Evolutionary conservation across 2,113 vertebrate genomes (phyloP).

Genomic region (Herpailurus yagouaroundi): DNA sequence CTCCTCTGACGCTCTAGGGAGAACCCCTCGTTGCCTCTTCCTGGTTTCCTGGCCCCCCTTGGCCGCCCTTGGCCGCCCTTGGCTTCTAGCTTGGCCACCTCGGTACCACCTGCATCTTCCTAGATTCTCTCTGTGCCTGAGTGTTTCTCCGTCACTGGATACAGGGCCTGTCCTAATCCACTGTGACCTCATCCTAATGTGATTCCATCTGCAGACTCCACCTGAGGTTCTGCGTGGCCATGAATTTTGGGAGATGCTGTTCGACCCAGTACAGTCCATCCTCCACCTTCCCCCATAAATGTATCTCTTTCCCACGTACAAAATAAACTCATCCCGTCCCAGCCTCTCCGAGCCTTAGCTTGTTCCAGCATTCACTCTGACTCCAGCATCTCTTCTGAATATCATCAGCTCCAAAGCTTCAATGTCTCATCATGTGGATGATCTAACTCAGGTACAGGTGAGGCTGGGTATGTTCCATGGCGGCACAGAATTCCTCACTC

Average conservation of each 20-base stretch:
- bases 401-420: neutral
- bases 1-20: neutral
- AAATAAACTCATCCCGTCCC: neutral
- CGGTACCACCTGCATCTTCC: neutral
- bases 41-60: neutral
- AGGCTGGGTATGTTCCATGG: neutral
- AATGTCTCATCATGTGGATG: neutral
- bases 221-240: neutral
- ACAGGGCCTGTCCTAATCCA: neutral
- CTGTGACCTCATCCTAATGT: neutral
- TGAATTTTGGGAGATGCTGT: neutral
- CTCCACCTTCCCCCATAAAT: fast-evolving
- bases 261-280: neutral
- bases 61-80: neutral
- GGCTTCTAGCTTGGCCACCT: neutral
- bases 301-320: neutral
- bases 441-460: neutral
- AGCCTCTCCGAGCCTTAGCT: neutral
- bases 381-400: neutral
- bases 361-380: neutral
- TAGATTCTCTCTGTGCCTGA: neutral
- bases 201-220: neutral
- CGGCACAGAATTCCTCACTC: neutral
- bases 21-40: neutral
- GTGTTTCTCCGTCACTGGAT: neutral